Percentiles rank a stretch among this genome's conserved stretches.
Conservation (phyloP, 2,888 invertebrate species). For the Cabera pusaria region DNA sequence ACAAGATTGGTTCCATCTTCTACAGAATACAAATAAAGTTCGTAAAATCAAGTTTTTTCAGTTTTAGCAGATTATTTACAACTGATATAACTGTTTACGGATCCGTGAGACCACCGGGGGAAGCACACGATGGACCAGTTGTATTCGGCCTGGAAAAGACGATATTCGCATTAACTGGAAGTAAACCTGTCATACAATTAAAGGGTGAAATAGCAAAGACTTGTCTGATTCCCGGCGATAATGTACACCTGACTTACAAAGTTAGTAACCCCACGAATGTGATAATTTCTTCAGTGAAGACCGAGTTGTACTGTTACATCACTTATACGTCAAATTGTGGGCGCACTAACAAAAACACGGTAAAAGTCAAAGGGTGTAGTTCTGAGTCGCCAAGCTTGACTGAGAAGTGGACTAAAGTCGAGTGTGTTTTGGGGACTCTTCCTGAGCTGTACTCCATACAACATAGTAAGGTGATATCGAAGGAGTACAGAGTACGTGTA, state of each 20-base stretch:
- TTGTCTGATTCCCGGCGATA: conserved; percentile 20
- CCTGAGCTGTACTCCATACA: conserved; percentile 13
- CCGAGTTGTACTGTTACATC: conserved; percentile 15
- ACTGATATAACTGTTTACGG: conserved; percentile 24
- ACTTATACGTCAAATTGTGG: conserved; percentile 25
- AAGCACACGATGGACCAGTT: conserved; percentile 10
- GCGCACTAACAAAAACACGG: not conserved
- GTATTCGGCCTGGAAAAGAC: conserved; percentile 26
- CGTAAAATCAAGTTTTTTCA: conserved; percentile 18
- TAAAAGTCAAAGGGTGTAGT: conserved; percentile 6
- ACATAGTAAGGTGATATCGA: conserved; percentile 11
- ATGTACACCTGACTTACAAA: conserved; percentile 6
- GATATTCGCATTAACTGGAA: conserved; percentile 8
- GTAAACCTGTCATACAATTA: conserved; percentile 16
- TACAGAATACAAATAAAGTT: conserved; percentile 21
- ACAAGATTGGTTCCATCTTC: conserved; percentile 15
- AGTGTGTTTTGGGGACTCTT: conserved; percentile 14
- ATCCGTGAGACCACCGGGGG: conserved; percentile 1
- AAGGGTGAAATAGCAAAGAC: conserved; percentile 23
- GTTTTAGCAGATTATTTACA: conserved; percentile 17
- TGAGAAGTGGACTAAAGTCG: not conserved
- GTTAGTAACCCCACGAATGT: conserved; percentile 22
- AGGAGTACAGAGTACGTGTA: conserved; percentile 18
- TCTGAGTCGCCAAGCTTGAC: conserved; percentile 1
- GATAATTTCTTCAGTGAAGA: conserved; percentile 4